Conservation (phyloP, 2,113 vertebrate species). For the Lanius collurio region DNA sequence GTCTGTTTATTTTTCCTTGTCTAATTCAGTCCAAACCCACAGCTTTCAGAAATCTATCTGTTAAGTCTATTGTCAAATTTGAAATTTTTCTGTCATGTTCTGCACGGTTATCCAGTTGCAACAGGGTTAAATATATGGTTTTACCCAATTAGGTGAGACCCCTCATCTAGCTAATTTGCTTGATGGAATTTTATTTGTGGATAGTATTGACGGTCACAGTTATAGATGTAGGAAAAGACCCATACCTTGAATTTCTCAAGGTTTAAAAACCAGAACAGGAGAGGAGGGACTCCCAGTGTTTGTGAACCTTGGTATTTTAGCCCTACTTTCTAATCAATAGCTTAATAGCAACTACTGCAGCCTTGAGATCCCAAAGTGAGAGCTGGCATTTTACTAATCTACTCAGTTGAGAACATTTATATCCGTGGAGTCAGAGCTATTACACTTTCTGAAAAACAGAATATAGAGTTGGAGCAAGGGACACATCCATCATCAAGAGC, state of each 20-base stretch:
- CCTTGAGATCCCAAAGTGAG: slow-evolving; percentile 20
- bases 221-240: not conserved
- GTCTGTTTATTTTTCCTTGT: not conserved
- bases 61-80: not conserved
- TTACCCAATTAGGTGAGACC: not conserved
- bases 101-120: not conserved
- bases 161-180: not conserved
- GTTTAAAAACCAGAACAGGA: not conserved
- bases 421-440: not conserved
- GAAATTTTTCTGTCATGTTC: not conserved
- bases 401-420: slow-evolving; percentile 30
- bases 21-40: not conserved
- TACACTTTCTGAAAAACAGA: not conserved
- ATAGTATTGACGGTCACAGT: not conserved
- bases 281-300: not conserved
- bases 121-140: not conserved
- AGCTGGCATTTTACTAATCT: slow-evolving; percentile 46
- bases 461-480: not conserved
- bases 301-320: slow-evolving; percentile 46
- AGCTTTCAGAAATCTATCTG: not conserved
- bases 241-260: not conserved
- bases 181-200: not conserved
- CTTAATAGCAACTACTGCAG: slow-evolving; percentile 22
- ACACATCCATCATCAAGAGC: not conserved
- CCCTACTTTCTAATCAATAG: slow-evolving; percentile 30